phyloP scores from a whole-genome alignment of 2,888 invertebrate genomes.

The Nephrotoma appendiculata region DNA sequence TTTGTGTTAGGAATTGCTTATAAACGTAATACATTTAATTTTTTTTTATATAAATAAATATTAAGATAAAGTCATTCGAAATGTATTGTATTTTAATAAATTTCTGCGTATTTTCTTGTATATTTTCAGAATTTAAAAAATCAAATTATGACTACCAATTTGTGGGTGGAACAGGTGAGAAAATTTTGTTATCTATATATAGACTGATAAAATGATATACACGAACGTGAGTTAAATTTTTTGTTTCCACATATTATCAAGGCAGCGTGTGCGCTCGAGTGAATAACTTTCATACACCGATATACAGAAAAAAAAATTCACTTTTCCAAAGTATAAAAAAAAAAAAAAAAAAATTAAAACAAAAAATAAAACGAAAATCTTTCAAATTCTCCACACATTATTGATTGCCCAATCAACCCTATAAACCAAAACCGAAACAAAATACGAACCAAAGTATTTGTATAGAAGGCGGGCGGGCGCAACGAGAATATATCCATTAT shows the following conservation, averaged over 20 bases:
- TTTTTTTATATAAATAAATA: too few species aligned
- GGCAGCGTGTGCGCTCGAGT: not conserved
- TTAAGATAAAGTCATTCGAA: too few species aligned
- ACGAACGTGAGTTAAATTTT: not conserved
- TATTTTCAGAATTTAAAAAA: conserved; percentile 67
- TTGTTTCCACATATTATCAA: not conserved
- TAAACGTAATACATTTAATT: too few species aligned
- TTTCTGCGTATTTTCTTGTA: not conserved
- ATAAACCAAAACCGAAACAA: not conserved
- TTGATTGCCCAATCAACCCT: not conserved
- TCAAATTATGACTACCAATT: conserved; percentile 78
- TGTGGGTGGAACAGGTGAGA: conserved; percentile 47
- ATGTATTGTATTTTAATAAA: too few species aligned
- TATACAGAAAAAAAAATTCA: not conserved
- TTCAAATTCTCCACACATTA: not conserved
- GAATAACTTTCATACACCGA: not conserved
- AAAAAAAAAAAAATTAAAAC: not conserved
- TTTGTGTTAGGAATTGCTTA: too few species aligned
- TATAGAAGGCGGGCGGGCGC: not conserved
- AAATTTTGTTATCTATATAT: not conserved
- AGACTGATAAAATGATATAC: not conserved
- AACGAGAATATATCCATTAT: not conserved
- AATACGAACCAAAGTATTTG: not conserved
- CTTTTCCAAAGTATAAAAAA: not conserved
- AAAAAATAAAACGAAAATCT: not conserved